phyloP scores from a whole-genome alignment of 2,797 vertebrate genomes.

The Pseudochromis fuscus region DNA sequence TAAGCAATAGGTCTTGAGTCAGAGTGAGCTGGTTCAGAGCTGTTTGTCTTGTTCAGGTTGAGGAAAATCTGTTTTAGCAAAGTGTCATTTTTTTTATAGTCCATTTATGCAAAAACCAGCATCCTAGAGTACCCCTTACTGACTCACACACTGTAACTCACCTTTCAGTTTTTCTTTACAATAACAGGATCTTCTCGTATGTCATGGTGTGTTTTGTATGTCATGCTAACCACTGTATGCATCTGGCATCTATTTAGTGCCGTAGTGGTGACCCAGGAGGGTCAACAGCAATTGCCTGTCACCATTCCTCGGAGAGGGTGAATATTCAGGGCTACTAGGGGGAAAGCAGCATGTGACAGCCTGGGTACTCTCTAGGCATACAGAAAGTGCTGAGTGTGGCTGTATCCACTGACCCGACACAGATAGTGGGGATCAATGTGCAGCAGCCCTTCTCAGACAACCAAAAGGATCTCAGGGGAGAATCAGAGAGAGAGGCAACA shows the following conservation, averaged over 20 bases:
- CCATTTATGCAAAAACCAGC: constrained; percentile 5
- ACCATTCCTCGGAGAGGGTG: constrained; percentile 43
- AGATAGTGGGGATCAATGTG: constrained; percentile 78
- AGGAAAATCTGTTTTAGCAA: constrained; percentile 27
- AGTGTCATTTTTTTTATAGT: constrained; percentile 17
- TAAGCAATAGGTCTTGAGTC: constrained; percentile 57
- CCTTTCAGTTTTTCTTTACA: constrained; percentile 37
- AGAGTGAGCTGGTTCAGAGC: constrained; percentile 19
- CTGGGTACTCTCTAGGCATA: constrained; percentile 48
- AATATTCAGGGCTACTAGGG: constrained; percentile 41
- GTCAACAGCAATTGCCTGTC: constrained; percentile 54
- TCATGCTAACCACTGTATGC: constrained; percentile 52
- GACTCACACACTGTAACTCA: constrained; percentile 35
- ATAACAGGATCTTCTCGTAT: constrained; percentile 4
- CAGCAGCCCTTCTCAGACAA: constrained; percentile 71
- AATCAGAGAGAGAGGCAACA: constrained; percentile 48
- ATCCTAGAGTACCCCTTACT: constrained; percentile 14
- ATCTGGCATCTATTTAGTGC: constrained; percentile 56
- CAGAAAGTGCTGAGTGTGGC: constrained; percentile 74
- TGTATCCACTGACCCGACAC: constrained; percentile 77
- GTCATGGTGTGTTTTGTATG: constrained; percentile 24
- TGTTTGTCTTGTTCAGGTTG: constrained; percentile 23
- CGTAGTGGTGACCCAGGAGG: constrained; percentile 37
- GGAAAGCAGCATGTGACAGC: constrained; percentile 55
- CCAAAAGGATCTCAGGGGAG: constrained; percentile 74